Evolutionary conservation across 2,888 invertebrate genomes (phyloP), one percentile per base, ranked within the genome.

Genomic region (Diadromus collaris): DNA sequence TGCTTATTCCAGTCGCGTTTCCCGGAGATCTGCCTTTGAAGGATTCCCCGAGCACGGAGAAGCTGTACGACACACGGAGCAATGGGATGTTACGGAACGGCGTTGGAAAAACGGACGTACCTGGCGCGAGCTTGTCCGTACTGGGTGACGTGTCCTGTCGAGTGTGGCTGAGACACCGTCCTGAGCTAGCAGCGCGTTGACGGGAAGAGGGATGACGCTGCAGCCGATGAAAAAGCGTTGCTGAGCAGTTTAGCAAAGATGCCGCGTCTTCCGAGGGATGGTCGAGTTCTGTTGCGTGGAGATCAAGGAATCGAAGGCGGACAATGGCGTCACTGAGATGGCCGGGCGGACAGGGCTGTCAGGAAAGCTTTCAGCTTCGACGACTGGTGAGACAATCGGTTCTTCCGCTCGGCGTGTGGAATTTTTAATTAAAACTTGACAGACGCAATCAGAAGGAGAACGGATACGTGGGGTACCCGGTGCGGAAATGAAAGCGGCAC

Each of bases 401-500:
- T 79, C 61, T 67, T 73, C 61, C 51, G 60, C 60, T 60, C 44
- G 38, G 46, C 70, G 46, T 51, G 38, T 38, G 46, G 54, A 67
- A 76, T 76, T 79, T 76, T 79, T 70, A 79, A 79, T 76, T 79
- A 76, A 73, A 79, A 79, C 73, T 79, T 71, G 79, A 58, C 34
- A 65, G 51, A 70, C 46, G 27, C 32, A 61, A 68, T 76, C 29
- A 6, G 21, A 56, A 44, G 38, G 69, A 27, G 71, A 79, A 61
- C 13, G 76, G 64, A 73, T 78, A 78, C 69, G 44, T 34, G 46
- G 38, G 38, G 58, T 29, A 38, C 60, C 21, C 65, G 29, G 70
- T 34, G 21, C 54, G 19, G 21, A 24, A 56, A 56, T 38, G 34
- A 67, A 48, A n/a, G 63, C 29, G 64, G 19, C 7, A 54, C 4